A percentile compares a stretch with the other conserved stretches of the same genome.
phyloP scores from a whole-genome alignment of 2,888 invertebrate genomes.

The Melanostoma scalare region DNA sequence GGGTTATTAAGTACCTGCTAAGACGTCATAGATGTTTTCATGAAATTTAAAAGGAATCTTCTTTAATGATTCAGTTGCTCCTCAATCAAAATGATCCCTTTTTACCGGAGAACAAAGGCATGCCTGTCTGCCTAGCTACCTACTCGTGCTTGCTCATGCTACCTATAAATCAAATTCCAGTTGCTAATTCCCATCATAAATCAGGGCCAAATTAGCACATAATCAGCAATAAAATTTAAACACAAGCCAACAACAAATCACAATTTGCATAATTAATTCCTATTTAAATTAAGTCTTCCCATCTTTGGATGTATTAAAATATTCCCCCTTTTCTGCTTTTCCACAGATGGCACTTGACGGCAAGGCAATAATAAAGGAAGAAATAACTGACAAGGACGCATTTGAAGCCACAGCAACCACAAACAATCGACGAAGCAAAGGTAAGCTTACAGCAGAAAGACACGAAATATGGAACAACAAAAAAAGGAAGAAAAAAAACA shows the following conservation, averaged over 20 bases:
- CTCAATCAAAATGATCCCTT: too few relatives aligned
- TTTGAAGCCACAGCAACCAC: slow-evolving; percentile 80
- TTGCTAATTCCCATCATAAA: too few relatives aligned
- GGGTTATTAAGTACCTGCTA: neutral
- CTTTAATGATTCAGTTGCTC: too few relatives aligned
- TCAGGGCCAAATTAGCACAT: too few relatives aligned
- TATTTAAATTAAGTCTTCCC: slow-evolving; percentile 2
- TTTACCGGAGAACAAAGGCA: too few relatives aligned
- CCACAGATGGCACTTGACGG: slow-evolving; percentile 84
- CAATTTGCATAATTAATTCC: slow-evolving; percentile 21
- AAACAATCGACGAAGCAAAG: slow-evolving; percentile 77
- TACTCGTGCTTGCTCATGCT: too few relatives aligned
- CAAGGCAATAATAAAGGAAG: slow-evolving; percentile 85
- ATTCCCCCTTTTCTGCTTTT: neutral
- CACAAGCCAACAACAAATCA: neutral
- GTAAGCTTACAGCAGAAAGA: slow-evolving; percentile 72
- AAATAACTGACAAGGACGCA: slow-evolving; percentile 84
- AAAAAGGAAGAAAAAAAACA: neutral
- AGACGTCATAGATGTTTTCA: neutral
- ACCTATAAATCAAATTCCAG: too few relatives aligned
- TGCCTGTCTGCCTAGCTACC: too few relatives aligned
- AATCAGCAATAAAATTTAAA: neutral
- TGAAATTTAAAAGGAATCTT: neutral
- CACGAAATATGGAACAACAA: slow-evolving; percentile 8
- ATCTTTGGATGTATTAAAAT: neutral